Evolutionary conservation across 30 jellyfish, hydroid and myxozoan genomes (phyloP).

Genomic region (Turritopsis dohrnii): DNA sequence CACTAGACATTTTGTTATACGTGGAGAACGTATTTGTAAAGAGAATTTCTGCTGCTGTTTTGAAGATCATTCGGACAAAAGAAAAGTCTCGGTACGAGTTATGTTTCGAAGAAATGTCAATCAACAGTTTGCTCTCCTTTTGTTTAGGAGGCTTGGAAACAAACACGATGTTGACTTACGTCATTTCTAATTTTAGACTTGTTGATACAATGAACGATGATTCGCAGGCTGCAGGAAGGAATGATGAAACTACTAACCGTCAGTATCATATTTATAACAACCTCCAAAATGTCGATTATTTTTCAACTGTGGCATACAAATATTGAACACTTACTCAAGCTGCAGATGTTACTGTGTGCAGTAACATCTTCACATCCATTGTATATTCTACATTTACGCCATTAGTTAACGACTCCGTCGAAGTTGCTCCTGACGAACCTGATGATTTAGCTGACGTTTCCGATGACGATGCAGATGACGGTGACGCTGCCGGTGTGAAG

Average conservation of each 20-base stretch:
- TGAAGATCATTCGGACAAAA: conserved; percentile 44
- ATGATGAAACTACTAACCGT: background rate
- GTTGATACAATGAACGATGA: conserved; percentile 4
- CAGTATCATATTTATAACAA: background rate
- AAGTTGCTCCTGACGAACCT: conserved; percentile 60
- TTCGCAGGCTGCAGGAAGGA: background rate
- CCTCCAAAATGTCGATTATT: too few relatives aligned
- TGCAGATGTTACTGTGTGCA: too few relatives aligned
- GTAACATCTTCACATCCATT: too few relatives aligned
- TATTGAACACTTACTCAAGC: background rate
- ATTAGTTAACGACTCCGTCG: conserved; percentile 20
- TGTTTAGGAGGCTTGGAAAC: too few relatives aligned
- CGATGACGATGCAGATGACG: conserved; percentile 78
- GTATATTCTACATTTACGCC: too few relatives aligned
- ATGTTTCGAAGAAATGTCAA: background rate
- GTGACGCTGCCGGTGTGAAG: conserved; percentile 76
- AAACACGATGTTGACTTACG: too few relatives aligned
- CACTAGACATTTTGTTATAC: conserved; percentile 51
- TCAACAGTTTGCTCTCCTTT: too few relatives aligned
- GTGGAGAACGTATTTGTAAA: conserved; percentile 61
- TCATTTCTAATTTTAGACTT: too few relatives aligned
- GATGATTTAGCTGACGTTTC: conserved; percentile 88
- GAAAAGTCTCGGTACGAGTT: conserved; percentile 51
- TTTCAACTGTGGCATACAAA: background rate
- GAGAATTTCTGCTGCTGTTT: conserved; percentile 37